Evolutionary conservation across 2,113 vertebrate species (phyloP).

Genomic region (Rattus rattus): DNA sequence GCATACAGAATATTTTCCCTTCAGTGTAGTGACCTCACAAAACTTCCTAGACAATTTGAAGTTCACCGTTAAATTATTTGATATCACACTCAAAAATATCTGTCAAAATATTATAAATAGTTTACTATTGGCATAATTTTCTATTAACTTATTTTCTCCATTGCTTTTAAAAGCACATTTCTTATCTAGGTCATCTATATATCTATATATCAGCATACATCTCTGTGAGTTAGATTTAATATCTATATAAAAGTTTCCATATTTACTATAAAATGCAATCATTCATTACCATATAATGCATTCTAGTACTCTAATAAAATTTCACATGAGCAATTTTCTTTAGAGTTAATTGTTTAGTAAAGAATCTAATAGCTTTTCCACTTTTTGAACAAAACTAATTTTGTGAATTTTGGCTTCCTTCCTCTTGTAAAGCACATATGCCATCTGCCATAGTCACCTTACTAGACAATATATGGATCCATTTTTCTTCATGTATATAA

Average conservation of each 20-base stretch:
- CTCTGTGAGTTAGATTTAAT: not conserved
- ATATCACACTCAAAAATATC: not conserved
- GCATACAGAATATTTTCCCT: not conserved
- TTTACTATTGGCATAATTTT: not conserved
- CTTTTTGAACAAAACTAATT: not conserved
- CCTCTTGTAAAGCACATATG: not conserved
- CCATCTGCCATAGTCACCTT: not conserved
- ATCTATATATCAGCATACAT: not conserved
- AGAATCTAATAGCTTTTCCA: not conserved
- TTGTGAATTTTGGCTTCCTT: not conserved
- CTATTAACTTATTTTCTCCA: not conserved
- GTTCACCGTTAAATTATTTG: not conserved
- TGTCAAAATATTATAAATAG: constrained; percentile 12
- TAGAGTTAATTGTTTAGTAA: not conserved
- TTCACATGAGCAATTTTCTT: not conserved
- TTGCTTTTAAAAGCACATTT: not conserved
- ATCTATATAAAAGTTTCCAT: not conserved
- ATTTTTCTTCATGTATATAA: not conserved
- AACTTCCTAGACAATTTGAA: not conserved
- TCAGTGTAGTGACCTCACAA: not conserved
- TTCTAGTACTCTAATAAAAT: not conserved
- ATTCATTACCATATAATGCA: not conserved
- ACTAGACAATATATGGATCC: not conserved
- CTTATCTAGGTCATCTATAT: not conserved
- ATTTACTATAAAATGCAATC: not conserved